phyloP scores from a whole-genome alignment of 1,140 invertebrate species.

The Aphelenchoides fujianensis region DNA sequence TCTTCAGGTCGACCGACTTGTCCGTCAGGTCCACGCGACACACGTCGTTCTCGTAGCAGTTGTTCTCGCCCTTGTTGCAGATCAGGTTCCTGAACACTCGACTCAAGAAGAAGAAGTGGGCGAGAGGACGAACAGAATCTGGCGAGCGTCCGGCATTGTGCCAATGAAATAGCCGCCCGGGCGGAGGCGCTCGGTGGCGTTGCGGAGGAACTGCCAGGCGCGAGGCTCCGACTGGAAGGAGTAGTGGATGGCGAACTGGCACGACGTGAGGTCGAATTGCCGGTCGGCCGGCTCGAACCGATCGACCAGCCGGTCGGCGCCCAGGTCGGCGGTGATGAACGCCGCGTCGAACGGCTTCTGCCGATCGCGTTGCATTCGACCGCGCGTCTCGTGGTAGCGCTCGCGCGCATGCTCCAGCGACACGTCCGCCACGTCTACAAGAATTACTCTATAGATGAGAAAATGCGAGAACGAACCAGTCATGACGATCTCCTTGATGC shows the following conservation, averaged over 20 bases:
- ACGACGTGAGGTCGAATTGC: constrained; percentile 83
- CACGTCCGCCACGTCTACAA: constrained; percentile 82
- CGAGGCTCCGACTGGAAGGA: constrained; percentile 87
- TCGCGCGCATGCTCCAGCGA: constrained; percentile 78
- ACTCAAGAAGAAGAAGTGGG: not conserved
- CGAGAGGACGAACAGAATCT: constrained; percentile 74
- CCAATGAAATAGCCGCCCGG: constrained; percentile 92
- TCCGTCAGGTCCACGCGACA: constrained; percentile 74
- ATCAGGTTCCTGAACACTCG: constrained; percentile 42
- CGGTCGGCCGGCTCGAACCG: constrained; percentile 5
- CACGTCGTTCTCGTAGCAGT: constrained; percentile 48
- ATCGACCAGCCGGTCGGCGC: not conserved
- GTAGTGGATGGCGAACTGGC: constrained; percentile 93
- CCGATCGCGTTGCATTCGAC: constrained; percentile 45
- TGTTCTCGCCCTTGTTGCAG: constrained; percentile 26
- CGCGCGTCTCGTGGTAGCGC: constrained; percentile 65
- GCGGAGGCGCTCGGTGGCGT: constrained; percentile 81
- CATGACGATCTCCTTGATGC: constrained; percentile 82
- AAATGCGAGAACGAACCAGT: constrained; percentile 65
- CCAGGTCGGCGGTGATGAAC: constrained; percentile 78
- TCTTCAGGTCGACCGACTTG: constrained; percentile 66
- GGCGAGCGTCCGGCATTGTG: constrained; percentile 86
- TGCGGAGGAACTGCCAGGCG: constrained; percentile 85
- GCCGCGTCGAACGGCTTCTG: constrained; percentile 73
- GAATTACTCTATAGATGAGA: not conserved